Conservation (phyloP, 1,140 invertebrate genomes). For the Trachymyrmex cornetzi region DNA sequence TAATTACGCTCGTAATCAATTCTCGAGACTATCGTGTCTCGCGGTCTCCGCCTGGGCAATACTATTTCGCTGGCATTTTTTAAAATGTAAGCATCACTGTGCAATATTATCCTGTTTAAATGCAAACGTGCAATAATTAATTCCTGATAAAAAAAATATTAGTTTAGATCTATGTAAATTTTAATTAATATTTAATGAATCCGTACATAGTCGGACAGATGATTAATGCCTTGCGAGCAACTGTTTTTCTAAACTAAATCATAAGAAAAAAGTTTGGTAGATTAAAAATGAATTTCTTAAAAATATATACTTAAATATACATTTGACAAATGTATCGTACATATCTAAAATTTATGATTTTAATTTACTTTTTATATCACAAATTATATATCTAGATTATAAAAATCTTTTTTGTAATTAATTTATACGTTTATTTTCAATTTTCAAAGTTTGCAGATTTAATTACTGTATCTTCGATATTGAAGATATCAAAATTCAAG, state of each 20-base stretch:
- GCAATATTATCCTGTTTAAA: constrained; percentile 31
- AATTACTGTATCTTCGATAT: background rate
- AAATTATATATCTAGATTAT: background rate
- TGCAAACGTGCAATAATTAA: constrained; percentile 33
- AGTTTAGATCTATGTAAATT: constrained; percentile 8
- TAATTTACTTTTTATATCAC: background rate
- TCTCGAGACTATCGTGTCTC: constrained; percentile 65
- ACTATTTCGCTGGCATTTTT: constrained; percentile 41
- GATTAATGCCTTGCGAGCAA: constrained; percentile 9
- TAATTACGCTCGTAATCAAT: constrained; percentile 76
- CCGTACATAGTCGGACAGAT: background rate
- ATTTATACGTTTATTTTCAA: background rate
- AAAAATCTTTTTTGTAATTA: background rate
- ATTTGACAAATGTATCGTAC: background rate
- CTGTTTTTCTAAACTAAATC: background rate
- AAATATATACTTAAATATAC: background rate
- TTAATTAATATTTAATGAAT: constrained; percentile 16
- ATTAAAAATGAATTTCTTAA: background rate
- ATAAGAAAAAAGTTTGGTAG: background rate
- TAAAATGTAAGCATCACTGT: constrained; percentile 31
- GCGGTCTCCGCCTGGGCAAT: constrained; percentile 34
- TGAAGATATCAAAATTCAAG: background rate
- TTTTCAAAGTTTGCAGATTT: background rate
- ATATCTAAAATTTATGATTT: background rate
- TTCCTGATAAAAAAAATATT: background rate